A percentile compares a stretch with the other conserved stretches of the same genome.
These are phyloP conservation scores for Adelognathus sp. DNA, from an alignment of 2,888 invertebrate species.

Conservation along the genomic window DNA sequence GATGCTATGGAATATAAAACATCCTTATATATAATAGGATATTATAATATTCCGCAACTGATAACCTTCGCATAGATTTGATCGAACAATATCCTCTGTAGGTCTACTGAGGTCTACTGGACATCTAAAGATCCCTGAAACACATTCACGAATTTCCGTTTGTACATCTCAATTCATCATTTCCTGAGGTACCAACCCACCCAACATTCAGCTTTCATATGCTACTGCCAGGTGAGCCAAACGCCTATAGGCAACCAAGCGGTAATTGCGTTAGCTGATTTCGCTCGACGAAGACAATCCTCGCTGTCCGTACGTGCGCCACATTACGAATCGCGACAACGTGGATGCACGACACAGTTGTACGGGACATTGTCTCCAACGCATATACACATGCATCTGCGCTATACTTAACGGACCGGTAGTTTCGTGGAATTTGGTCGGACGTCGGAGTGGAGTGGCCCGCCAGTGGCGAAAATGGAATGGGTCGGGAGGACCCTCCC, in stretches of 20 bases:
- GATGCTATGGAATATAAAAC: too few relatives aligned
- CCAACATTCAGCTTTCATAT: background rate
- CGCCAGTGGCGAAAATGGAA: slow-evolving; percentile 11
- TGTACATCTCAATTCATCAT: too few relatives aligned
- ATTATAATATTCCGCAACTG: too few relatives aligned
- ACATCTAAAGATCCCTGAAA: too few relatives aligned
- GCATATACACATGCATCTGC: background rate
- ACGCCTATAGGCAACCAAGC: background rate
- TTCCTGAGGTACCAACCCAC: too few relatives aligned
- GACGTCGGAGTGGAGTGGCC: slow-evolving; percentile 15
- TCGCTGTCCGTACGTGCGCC: slow-evolving; percentile 35
- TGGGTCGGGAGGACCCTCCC: background rate
- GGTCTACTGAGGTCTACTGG: too few relatives aligned
- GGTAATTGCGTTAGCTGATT: slow-evolving; percentile 51
- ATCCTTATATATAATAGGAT: too few relatives aligned
- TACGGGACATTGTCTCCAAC: background rate
- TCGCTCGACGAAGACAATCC: slow-evolving; percentile 46
- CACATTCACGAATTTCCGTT: too few relatives aligned
- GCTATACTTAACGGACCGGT: slow-evolving; percentile 41
- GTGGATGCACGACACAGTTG: background rate
- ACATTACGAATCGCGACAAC: slow-evolving; percentile 41
- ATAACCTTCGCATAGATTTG: too few relatives aligned
- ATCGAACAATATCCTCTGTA: too few relatives aligned
- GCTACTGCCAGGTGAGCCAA: slow-evolving; percentile 7
- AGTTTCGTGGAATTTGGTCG: slow-evolving; percentile 44